A percentile compares a stretch with the other conserved stretches of the same genome.
Conservation (phyloP, 1,140 invertebrate genomes). For the Leptestheria dahalacensis region DNA sequence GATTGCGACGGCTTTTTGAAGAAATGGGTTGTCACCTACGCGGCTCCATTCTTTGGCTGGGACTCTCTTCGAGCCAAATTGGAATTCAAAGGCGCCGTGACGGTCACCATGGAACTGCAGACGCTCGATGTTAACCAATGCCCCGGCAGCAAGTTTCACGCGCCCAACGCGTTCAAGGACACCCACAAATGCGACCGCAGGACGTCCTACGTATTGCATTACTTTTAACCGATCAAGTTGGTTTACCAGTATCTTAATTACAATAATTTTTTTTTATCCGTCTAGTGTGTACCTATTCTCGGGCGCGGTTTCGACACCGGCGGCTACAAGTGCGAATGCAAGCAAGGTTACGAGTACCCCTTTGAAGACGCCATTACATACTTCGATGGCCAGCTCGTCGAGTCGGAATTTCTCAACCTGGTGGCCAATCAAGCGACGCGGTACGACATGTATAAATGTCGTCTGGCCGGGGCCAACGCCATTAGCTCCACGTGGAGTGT, state of each 20-base stretch:
- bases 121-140: constrained; percentile 92
- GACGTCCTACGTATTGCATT: constrained; percentile 74
- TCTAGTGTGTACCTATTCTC: constrained; percentile 82
- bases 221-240: constrained; percentile 3
- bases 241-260: constrained; percentile 10
- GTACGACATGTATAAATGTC: constrained; percentile 81
- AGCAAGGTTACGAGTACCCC: constrained; percentile 93
- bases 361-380: constrained; percentile 89
- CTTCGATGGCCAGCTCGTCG: constrained; percentile 88
- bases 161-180: constrained; percentile 85
- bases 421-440: constrained; percentile 58
- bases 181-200: constrained; percentile 86
- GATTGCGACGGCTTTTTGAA: constrained; percentile 79
- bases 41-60: constrained; percentile 92
- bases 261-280: constrained; percentile 20
- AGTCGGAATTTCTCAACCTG: constrained; percentile 82
- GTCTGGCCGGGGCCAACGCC: constrained; percentile 60
- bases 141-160: constrained; percentile 63
- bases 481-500: constrained; percentile 15
- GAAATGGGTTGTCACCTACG: constrained; percentile 91
- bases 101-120: constrained; percentile 77
- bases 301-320: constrained; percentile 79
- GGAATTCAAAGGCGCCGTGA: constrained; percentile 89
- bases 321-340: constrained; percentile 96
- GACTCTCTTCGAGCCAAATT: constrained; percentile 77